These are phyloP conservation scores for Oncorhynchus nerka DNA, from an alignment of 2,113 vertebrate species.

Conservation along the genomic window DNA sequence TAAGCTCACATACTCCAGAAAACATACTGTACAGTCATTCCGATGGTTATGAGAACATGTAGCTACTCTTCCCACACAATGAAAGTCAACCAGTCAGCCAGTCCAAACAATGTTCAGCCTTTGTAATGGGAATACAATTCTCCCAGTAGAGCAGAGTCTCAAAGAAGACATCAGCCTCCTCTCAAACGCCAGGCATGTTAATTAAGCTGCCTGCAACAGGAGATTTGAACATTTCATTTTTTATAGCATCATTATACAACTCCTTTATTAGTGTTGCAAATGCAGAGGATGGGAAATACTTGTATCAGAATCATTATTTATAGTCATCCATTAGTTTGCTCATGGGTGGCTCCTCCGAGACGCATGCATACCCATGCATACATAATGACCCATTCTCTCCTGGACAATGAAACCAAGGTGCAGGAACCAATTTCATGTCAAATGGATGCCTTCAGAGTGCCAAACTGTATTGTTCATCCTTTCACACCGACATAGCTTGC, in stretches of 20 bases:
- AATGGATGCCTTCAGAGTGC: conserved; percentile 21
- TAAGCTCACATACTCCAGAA: too few species aligned
- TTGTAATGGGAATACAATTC: background rate
- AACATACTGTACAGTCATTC: too few species aligned
- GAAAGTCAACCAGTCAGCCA: too few species aligned
- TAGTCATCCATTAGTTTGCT: conserved; percentile 18
- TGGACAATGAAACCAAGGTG: conserved; percentile 39
- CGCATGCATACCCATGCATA: conserved; percentile 7
- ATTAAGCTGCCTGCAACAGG: background rate
- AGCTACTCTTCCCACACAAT: too few species aligned
- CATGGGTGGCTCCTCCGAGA: conserved; percentile 16
- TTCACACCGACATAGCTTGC: background rate
- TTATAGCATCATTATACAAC: background rate
- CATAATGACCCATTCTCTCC: conserved; percentile 32
- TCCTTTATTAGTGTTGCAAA: conserved; percentile 27
- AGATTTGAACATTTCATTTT: conserved; percentile 18
- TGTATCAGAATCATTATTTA: conserved; percentile 19
- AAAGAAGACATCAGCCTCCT: conserved; percentile 14
- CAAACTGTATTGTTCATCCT: conserved; percentile 11
- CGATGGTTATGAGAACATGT: too few species aligned
- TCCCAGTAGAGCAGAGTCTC: background rate
- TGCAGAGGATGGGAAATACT: background rate
- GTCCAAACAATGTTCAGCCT: too few species aligned
- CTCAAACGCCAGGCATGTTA: conserved; percentile 14
- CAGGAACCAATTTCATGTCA: conserved; percentile 38